These are phyloP conservation scores for Tinea trinotella DNA, from an alignment of 2,888 invertebrate genomes.

Conservation along the genomic window DNA sequence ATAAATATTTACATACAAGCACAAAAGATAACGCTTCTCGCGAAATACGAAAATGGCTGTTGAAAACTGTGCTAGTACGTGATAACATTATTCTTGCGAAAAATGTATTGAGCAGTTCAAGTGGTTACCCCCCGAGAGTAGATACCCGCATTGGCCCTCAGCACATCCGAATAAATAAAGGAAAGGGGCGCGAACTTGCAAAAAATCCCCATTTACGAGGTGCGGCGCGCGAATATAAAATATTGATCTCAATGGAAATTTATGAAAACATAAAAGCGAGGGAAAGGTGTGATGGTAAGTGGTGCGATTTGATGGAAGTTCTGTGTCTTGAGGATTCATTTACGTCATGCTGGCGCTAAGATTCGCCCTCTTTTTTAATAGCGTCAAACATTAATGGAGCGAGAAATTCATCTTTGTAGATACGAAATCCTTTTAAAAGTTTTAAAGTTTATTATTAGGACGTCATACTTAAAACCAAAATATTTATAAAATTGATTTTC, in stretches of 20 bases:
- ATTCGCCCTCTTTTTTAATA: background rate
- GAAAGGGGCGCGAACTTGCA: conserved; percentile 27
- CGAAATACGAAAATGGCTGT: conserved; percentile 5
- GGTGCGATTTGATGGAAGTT: conserved; percentile 46
- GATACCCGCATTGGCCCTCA: background rate
- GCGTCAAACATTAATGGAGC: background rate
- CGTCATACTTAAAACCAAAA: too few relatives aligned
- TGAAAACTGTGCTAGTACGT: conserved; percentile 28
- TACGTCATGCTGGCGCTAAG: background rate
- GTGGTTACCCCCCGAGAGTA: conserved; percentile 27
- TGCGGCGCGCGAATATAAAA: conserved; percentile 57
- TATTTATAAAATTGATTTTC: too few relatives aligned
- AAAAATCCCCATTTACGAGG: conserved; percentile 44
- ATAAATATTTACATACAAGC: conserved; percentile 30
- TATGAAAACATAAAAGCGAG: conserved; percentile 66
- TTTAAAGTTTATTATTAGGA: too few relatives aligned
- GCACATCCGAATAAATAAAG: conserved; percentile 23
- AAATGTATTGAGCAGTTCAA: conserved; percentile 55
- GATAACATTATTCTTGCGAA: conserved; percentile 59
- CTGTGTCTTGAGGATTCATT: conserved; percentile 24
- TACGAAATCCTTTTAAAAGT: too few relatives aligned
- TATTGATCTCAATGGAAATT: conserved; percentile 64
- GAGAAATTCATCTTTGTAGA: too few relatives aligned
- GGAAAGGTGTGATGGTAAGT: conserved; percentile 38
- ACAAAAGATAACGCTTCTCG: conserved; percentile 24